These are phyloP conservation scores for Anoplopoma fimbria DNA, from an alignment of 2,113 vertebrate genomes.

Conservation along the genomic window DNA sequence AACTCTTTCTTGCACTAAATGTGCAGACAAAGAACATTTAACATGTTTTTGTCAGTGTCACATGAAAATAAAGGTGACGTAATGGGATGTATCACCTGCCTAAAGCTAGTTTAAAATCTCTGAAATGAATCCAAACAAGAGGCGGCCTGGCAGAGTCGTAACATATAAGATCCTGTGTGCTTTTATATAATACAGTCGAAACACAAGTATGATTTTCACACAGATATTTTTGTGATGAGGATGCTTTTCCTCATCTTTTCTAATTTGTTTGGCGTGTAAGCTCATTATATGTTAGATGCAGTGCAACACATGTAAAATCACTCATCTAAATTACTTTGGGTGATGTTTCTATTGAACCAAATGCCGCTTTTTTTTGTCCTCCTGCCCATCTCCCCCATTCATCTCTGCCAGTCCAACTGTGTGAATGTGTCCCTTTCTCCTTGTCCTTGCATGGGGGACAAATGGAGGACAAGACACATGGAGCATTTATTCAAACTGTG, in stretches of 20 bases:
- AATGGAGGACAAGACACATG: conserved; percentile 19
- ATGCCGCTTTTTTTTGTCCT: not conserved
- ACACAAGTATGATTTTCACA: too few species aligned
- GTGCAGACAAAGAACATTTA: not conserved
- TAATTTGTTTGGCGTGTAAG: not conserved
- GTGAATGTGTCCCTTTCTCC: not conserved
- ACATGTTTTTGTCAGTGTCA: not conserved
- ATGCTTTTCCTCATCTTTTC: not conserved
- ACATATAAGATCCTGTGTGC: not conserved
- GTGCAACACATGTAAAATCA: not conserved
- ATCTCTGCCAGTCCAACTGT: conserved; percentile 17
- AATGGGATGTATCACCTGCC: too few species aligned
- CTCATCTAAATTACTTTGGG: not conserved
- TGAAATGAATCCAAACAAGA: not conserved
- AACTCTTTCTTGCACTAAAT: not conserved
- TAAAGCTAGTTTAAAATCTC: not conserved
- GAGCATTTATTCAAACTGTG: conserved; percentile 21
- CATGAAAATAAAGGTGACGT: not conserved
- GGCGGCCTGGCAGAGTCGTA: not conserved
- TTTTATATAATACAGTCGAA: not conserved
- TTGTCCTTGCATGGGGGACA: conserved; percentile 50
- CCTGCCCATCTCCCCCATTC: not conserved
- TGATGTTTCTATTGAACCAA: not conserved
- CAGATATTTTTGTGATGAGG: too few species aligned
- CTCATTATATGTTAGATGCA: conserved; percentile 1